Evolutionary conservation across 2,888 invertebrate genomes (phyloP), one percentile per base, ranked within the genome.

Genomic region (Aphidius colemani): DNA sequence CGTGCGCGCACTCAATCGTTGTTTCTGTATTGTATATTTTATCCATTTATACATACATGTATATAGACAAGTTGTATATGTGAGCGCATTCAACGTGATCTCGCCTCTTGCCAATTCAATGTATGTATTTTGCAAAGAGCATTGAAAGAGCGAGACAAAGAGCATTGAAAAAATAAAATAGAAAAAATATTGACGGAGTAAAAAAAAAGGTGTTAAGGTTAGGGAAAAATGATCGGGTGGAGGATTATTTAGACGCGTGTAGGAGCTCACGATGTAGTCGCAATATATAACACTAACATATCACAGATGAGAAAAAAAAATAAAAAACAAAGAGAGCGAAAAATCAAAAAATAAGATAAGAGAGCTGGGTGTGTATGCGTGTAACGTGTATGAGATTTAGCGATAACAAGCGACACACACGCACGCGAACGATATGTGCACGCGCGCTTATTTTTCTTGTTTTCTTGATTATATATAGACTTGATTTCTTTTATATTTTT

Each of bases 381-480:
- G n/a, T n/a, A n/a, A n/a, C n/a, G 13, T 18, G 13, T 18, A 44
- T 39, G 53, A 61, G 60, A 61, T 61, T 39, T n/a, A 44, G 53
- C 60, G 60, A 61, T 61, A 61, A 61, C 53, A 46, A 61, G 60
- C 60, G 9, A 53, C 60, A 61, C 60, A 53, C 53, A 61, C 53
- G 48, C 43, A 58, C 41, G 41, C 43, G 44, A n/a, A 13, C 13
- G 11, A 13, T 43, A 43, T 41, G 41, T 41, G 7, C 41, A 55
- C 55, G 55, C 44, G 55, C 43, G 43, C 40, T 55, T 43, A 7
- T 55, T 11, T 49, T 30, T 30, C 30, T 30, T 30, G 5, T 30
- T 30, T 30, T 30, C 30, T 30, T 30, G 5, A 3, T 48, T 48
- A 48, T 11, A 48, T 11, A 45, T 9, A 39, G 11, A 53, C 53